Evolutionary conservation across 2,797 vertebrate genomes (phyloP).

Genomic region (Acanthurus tractus): DNA sequence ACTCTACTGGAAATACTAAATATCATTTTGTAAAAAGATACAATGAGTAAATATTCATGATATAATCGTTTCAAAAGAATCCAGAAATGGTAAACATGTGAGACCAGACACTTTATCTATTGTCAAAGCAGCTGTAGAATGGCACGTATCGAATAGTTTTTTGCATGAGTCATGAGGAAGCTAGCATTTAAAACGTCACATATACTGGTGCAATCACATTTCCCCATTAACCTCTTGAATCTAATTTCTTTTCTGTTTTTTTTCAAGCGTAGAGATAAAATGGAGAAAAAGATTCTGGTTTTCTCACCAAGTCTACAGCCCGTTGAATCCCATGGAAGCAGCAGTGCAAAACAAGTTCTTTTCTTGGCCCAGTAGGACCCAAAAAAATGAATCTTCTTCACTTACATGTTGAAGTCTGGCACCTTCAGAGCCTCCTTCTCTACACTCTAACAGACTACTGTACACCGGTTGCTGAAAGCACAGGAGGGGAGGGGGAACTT

Average conservation of each 20-base stretch:
- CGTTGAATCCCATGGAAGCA: background rate
- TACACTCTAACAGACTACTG: background rate
- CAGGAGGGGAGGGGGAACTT: background rate
- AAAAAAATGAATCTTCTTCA: background rate
- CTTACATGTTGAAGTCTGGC: constrained; percentile 23
- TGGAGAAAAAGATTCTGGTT: background rate
- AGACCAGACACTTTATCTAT: background rate
- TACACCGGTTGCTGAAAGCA: background rate
- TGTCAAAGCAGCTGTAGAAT: background rate
- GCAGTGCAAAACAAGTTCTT: background rate
- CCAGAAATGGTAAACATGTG: background rate
- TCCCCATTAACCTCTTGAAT: background rate
- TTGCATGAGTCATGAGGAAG: background rate
- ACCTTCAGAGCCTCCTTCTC: background rate
- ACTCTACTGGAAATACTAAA: too few relatives aligned
- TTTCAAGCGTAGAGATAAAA: too few relatives aligned
- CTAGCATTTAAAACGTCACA: background rate
- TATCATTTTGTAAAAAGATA: background rate
- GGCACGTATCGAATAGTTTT: background rate
- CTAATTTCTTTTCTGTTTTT: too few relatives aligned
- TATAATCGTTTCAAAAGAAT: background rate
- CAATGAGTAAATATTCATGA: background rate
- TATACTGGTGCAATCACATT: background rate
- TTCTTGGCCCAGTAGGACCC: constrained; percentile 1
- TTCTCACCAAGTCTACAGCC: constrained; percentile 65